These are phyloP conservation scores for Myotis planiceps DNA, from an alignment of 2,797 vertebrate species.

Conservation along the genomic window DNA sequence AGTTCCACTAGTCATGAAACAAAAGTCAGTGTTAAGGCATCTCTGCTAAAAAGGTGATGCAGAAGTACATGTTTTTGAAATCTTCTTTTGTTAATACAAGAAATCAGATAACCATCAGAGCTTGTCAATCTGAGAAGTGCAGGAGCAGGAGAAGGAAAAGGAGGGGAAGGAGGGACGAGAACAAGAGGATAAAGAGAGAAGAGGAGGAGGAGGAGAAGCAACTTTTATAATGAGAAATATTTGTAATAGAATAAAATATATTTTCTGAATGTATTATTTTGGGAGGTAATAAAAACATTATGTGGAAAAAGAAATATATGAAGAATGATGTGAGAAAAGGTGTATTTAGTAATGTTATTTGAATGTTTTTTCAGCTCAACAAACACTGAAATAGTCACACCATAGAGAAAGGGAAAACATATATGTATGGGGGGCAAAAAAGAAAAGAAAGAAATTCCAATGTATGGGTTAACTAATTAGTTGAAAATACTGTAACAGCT, in stretches of 20 bases:
- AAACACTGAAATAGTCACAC: background rate
- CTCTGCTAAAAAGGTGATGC: background rate
- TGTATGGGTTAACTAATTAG: constrained; percentile 74
- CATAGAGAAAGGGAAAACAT: background rate
- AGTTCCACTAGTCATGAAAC: background rate
- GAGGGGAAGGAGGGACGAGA: background rate
- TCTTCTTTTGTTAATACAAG: background rate
- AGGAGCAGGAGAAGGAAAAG: background rate
- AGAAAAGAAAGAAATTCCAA: constrained; percentile 21
- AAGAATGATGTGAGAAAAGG: background rate
- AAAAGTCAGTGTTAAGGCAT: background rate
- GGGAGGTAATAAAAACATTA: background rate
- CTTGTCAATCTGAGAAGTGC: background rate
- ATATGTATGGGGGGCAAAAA: background rate
- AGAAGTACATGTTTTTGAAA: background rate
- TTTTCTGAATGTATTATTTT: background rate
- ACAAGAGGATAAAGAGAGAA: background rate
- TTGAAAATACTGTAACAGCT: constrained; percentile 76
- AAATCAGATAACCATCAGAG: background rate
- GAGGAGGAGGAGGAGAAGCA: background rate
- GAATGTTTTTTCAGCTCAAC: background rate
- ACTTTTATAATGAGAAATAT: background rate
- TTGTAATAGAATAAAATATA: background rate
- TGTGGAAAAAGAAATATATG: background rate
- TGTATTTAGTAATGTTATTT: background rate